Percentiles rank a stretch among this genome's conserved stretches.
phyloP scores from a whole-genome alignment of 2,888 invertebrate species.

The Spilarctia lutea region DNA sequence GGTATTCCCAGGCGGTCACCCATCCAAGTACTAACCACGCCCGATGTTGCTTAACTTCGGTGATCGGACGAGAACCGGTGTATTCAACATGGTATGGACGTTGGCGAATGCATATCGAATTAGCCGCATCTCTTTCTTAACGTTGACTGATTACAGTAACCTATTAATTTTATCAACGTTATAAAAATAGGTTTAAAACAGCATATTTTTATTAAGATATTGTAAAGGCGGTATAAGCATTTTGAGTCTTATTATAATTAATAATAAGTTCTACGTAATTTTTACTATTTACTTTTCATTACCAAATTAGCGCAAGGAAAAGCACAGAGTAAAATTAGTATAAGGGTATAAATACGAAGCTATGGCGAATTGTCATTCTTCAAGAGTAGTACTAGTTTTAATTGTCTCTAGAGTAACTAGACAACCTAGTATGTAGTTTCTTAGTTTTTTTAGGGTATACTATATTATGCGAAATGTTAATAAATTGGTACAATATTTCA shows the following conservation, averaged over 20 bases:
- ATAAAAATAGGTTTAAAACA: background rate
- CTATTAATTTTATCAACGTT: too few species aligned
- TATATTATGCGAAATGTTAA: conserved; percentile 13
- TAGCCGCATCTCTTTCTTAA: too few species aligned
- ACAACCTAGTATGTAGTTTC: background rate
- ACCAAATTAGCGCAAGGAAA: conserved; percentile 14
- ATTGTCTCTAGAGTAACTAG: background rate
- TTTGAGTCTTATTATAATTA: background rate
- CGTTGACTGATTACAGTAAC: too few species aligned
- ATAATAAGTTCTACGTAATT: background rate
- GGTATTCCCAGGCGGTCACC: too few species aligned
- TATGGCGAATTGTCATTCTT: background rate
- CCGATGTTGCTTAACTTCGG: conserved; percentile 84
- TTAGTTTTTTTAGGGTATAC: background rate
- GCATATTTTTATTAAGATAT: background rate
- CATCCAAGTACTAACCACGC: conserved; percentile 83
- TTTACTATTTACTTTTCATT: background rate
- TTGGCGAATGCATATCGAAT: too few species aligned
- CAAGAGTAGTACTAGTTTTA: background rate
- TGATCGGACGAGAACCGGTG: conserved; percentile 85
- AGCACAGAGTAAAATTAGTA: conserved; percentile 12
- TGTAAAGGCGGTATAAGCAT: background rate
- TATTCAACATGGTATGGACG: background rate
- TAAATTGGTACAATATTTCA: background rate
- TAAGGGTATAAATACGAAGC: background rate